Conservation (phyloP, 64 coral and sea anemone genomes). For the Orbicella faveolata region DNA sequence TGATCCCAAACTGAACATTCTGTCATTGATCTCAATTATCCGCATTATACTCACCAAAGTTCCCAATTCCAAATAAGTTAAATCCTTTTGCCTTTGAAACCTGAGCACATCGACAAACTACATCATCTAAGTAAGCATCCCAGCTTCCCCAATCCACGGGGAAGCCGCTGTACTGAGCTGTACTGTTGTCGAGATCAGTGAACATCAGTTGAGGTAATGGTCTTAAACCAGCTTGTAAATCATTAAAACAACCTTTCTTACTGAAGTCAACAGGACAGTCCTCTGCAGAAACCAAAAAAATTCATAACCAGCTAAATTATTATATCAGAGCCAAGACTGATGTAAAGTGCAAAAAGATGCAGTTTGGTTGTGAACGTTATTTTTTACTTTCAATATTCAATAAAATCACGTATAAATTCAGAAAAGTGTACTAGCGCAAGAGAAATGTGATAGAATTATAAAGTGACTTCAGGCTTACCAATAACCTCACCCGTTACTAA, state of each 20-base stretch:
- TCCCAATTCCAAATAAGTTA: constrained; percentile 51
- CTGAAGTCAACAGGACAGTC: constrained; percentile 15
- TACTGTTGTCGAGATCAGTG: constrained; percentile 51
- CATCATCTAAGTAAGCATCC: constrained; percentile 54
- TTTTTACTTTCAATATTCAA: no score
- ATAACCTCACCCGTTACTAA: neutral
- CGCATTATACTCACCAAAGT: constrained; percentile 54
- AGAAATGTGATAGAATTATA: neutral
- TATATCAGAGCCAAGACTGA: no score
- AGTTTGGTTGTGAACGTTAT: no score
- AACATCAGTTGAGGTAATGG: constrained; percentile 50
- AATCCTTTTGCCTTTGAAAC: constrained; percentile 45
- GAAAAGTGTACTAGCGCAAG: neutral
- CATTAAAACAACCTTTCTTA: constrained; percentile 74
- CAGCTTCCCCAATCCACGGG: constrained; percentile 69
- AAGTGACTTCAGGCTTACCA: neutral
- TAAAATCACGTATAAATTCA: no score
- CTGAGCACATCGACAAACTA: constrained; percentile 71
- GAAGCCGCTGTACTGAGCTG: constrained; percentile 43
- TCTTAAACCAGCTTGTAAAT: constrained; percentile 39
- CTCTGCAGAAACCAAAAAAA: neutral
- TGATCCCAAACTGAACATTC: no score
- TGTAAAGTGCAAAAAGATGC: no score
- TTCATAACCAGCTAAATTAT: neutral
- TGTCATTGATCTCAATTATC: no score